Conservation (phyloP, 2,113 vertebrate species). For the Probosciger aterrimus region DNA sequence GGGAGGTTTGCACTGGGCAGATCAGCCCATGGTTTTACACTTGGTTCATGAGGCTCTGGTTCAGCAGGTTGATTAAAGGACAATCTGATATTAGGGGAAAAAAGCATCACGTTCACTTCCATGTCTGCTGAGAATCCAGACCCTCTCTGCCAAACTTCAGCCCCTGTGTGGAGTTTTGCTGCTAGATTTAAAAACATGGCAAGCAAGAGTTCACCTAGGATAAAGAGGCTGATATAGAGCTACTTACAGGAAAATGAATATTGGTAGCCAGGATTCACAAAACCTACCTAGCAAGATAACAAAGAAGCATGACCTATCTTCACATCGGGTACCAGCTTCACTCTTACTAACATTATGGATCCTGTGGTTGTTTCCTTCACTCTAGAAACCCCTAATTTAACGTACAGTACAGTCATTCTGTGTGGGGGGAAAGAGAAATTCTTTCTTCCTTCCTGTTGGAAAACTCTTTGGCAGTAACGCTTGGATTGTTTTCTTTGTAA, state of each 20-base stretch:
- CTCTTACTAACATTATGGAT: conserved; percentile 23
- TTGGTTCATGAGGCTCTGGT: neutral
- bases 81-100: neutral
- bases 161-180: neutral
- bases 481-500: conserved; percentile 85
- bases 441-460: conserved; percentile 83
- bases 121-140: neutral
- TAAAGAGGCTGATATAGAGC: neutral
- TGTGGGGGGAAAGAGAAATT: conserved; percentile 75
- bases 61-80: neutral
- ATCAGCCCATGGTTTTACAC: neutral
- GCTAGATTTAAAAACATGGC: neutral
- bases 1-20: neutral
- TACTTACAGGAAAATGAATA: neutral
- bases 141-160: neutral
- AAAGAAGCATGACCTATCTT: conserved; percentile 30
- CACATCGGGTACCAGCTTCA: neutral
- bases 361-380: conserved; percentile 67
- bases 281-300: neutral
- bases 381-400: conserved; percentile 76
- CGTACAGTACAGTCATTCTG: conserved; percentile 72
- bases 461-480: conserved; percentile 82
- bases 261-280: neutral
- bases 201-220: neutral
- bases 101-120: neutral